Evolutionary conservation across 2,888 invertebrate genomes (phyloP).

Genomic region (Argyresthia albistria): DNA sequence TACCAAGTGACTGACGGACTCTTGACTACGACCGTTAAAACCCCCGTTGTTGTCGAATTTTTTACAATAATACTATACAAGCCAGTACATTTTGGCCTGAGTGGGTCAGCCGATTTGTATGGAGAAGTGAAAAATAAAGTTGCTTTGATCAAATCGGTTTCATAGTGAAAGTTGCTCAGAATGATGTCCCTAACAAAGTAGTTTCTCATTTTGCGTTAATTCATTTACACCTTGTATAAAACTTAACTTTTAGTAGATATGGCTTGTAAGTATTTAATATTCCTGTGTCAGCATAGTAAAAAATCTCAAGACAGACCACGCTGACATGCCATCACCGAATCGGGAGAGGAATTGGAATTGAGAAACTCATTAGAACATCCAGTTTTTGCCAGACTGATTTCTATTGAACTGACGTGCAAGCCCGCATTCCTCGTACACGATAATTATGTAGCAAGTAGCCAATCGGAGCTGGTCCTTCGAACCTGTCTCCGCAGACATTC

Average conservation of each 20-base stretch:
- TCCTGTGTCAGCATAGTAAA: neutral
- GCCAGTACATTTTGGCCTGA: too few species aligned
- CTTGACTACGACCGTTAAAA: constrained; percentile 29
- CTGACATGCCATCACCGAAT: constrained; percentile 22
- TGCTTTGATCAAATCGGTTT: too few species aligned
- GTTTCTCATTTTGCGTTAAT: too few species aligned
- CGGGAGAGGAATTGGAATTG: constrained; percentile 41
- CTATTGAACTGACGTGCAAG: constrained; percentile 26
- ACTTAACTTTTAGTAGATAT: too few species aligned
- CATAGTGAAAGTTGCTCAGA: too few species aligned
- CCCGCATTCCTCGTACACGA: constrained; percentile 15
- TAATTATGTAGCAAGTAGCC: constrained; percentile 6
- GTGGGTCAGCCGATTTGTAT: too few species aligned
- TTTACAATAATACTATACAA: too few species aligned
- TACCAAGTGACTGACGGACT: constrained; percentile 24
- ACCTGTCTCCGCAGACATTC: constrained; percentile 9
- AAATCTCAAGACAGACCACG: constrained; percentile 1
- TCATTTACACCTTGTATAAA: too few species aligned
- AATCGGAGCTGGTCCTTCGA: neutral
- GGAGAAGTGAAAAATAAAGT: too few species aligned
- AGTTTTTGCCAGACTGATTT: constrained; percentile 51
- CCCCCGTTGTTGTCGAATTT: constrained; percentile 33
- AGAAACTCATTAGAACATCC: constrained; percentile 53
- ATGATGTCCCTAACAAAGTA: too few species aligned
- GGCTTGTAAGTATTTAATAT: too few species aligned